These are phyloP conservation scores for Magallana nippona DNA, from an alignment of 2,888 invertebrate genomes.

Conservation along the genomic window DNA sequence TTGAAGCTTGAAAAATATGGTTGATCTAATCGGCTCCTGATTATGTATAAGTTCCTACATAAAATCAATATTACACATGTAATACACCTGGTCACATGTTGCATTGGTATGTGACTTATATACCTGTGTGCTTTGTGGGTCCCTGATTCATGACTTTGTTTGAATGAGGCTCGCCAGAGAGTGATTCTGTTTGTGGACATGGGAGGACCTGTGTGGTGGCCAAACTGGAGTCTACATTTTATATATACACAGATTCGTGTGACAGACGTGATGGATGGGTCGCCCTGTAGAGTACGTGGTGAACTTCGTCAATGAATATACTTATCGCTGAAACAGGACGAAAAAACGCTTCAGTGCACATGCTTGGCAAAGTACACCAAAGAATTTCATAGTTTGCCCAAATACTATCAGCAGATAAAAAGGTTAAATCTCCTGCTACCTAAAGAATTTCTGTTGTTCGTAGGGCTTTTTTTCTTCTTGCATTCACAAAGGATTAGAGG, in stretches of 20 bases:
- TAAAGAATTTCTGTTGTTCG: constrained; percentile 19
- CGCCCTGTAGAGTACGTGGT: constrained; percentile 16
- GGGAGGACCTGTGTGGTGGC: not conserved
- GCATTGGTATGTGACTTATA: constrained; percentile 3
- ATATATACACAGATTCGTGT: constrained; percentile 24
- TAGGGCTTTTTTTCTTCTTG: constrained; percentile 31
- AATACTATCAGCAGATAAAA: constrained; percentile 35
- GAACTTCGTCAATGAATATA: constrained; percentile 33
- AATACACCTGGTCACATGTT: not conserved
- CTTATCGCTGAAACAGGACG: constrained; percentile 17
- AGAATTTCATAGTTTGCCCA: constrained; percentile 33
- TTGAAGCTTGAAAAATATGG: not conserved
- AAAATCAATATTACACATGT: not conserved
- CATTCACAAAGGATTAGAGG: constrained; percentile 32
- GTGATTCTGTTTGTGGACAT: not conserved
- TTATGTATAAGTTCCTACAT: not conserved
- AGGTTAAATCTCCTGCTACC: constrained; percentile 35
- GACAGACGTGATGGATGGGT: constrained; percentile 28
- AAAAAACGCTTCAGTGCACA: constrained; percentile 29
- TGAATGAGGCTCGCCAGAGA: not conserved
- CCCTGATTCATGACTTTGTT: constrained; percentile 3
- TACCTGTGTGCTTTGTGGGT: not conserved
- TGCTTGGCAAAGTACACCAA: constrained; percentile 30
- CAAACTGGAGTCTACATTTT: constrained; percentile 15
- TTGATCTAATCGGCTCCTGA: not conserved